Base-by-base conservation (phyloP, 2,797 vertebrate genomes). In the Syngnathus rostellatus region DNA sequence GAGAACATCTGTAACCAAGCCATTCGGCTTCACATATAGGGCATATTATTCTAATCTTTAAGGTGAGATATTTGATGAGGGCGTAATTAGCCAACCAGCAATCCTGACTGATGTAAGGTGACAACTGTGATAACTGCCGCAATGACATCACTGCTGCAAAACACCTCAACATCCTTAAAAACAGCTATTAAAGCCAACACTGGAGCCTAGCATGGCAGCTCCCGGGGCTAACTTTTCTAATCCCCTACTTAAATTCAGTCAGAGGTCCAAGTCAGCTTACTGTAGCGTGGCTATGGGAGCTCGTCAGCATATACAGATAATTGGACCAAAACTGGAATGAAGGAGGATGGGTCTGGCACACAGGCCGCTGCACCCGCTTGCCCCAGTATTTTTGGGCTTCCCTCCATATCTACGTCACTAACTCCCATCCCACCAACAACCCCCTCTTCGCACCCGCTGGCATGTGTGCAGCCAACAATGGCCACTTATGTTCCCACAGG, bases 401-500 rank as follows among this genome's bases (percentile, higher is more conserved):
- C 69, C 73, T 89, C 88, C 85, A 88, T 79, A 75, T 88, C 86
- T 67, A 75, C 69, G 62, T 87, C 87, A 84, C 77, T 77, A 68
- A 53, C 76, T 69, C 65, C n/a, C 39, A n/a, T 43, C 21, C n/a
- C 60, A 21, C 60, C 14, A 16, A 23, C 11, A 7, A 11, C 50
- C 72, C 71, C 77, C 81, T 73, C 76, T 11, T 12, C 11, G 5
- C 54, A 12, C 77, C 70, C 68, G 67, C 69, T 37, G 14, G 43
- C 58, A 8, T 69, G 63, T 71, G 70, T 82, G 64, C 63, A 73
- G 73, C 77, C 77, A 90, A 91, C 91, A 92, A 89, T 88, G 83
- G 83, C 79, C 86, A 89, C 87, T 89, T 90, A 89, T 89, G 89
- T 91, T 91, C 85, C 88, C 88, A 90, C 80, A 87, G 82, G 80